A percentile compares a stretch with the other conserved stretches of the same genome.
Conservation (phyloP, 2,797 vertebrate species). For the Hapalemur alaotrensis region DNA sequence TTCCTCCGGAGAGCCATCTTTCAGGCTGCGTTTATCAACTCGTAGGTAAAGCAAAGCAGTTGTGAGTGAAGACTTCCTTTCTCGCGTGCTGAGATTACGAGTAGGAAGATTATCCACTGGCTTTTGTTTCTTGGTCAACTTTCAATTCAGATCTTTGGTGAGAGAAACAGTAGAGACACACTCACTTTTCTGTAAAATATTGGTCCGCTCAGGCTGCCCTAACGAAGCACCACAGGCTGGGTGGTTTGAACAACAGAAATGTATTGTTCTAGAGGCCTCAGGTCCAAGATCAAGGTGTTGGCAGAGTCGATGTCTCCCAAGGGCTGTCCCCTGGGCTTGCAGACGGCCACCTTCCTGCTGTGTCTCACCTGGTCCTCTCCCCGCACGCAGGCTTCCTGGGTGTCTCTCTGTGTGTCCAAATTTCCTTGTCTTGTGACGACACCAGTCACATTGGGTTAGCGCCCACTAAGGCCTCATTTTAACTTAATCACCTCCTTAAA, state of each 20-base stretch:
- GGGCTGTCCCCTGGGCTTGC: not conserved
- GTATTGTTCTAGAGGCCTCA: not conserved
- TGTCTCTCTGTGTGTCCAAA: no score
- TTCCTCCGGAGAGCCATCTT: fast-evolving
- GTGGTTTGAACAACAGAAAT: not conserved
- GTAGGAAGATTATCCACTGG: fast-evolving
- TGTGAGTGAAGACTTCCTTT: not conserved
- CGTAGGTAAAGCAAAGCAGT: no score
- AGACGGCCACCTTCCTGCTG: fast-evolving
- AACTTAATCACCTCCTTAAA: not conserved
- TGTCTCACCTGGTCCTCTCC: fast-evolving
- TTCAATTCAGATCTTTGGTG: not conserved
- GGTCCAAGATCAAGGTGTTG: not conserved
- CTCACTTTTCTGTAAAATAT: not conserved
- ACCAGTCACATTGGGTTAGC: fast-evolving
- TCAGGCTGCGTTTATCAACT: fast-evolving
- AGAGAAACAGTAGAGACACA: fast-evolving
- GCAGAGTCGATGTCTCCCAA: not conserved
- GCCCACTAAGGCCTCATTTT: not conserved
- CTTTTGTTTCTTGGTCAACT: not conserved
- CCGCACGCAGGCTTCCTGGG: fast-evolving
- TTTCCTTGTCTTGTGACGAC: not conserved
- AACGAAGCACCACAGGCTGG: fast-evolving
- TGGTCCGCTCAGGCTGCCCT: fast-evolving
- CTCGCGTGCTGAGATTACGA: fast-evolving